These are phyloP conservation scores for Ephialtes manifestator DNA, from an alignment of 2,888 invertebrate species.

Conservation along the genomic window DNA sequence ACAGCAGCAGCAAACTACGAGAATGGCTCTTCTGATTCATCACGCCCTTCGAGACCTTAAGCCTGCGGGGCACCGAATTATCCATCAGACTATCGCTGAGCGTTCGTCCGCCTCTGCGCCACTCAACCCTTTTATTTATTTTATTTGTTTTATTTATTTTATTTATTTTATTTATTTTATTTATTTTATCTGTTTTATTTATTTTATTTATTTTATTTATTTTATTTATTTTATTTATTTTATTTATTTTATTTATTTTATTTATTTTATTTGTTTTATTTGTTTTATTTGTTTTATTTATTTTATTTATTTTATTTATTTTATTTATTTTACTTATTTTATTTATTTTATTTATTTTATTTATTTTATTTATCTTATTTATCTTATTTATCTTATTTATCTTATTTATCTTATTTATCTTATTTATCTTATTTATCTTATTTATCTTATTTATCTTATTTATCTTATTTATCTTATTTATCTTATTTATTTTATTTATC, in stretches of 20 bases:
- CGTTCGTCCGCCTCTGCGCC: constrained; percentile 17
- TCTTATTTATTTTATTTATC: background rate
- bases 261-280: no score
- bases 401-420: background rate
- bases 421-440: constrained; percentile 1
- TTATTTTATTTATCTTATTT: background rate
- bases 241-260: background rate
- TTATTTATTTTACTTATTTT: no score
- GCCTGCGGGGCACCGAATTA: constrained; percentile 39
- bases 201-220: background rate
- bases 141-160: no score
- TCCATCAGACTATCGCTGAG: constrained; percentile 49
- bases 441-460: background rate
- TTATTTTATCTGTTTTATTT: constrained; percentile 5
- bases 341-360: constrained; percentile 1
- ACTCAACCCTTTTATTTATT: background rate
- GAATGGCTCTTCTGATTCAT: background rate
- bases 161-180: constrained; percentile 9
- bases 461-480: constrained; percentile 16
- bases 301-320: background rate
- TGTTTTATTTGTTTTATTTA: constrained; percentile 1
- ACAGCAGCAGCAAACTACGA: constrained; percentile 1
- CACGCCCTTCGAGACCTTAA: constrained; percentile 11
- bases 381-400: background rate
- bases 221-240: background rate